phyloP scores from a whole-genome alignment of 2,797 vertebrate species.

The Sparus aurata region DNA sequence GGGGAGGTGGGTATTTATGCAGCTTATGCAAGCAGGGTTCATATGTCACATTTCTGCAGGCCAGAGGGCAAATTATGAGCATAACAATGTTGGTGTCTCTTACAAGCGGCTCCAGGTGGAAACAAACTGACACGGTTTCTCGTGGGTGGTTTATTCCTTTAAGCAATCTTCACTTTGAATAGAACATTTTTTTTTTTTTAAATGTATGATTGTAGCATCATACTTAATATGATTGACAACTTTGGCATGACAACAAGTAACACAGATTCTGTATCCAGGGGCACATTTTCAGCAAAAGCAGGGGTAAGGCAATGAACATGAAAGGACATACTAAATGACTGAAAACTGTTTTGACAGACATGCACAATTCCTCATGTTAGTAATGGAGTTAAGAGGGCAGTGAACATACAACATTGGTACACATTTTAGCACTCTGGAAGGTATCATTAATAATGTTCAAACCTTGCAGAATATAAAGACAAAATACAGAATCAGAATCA shows the following conservation, averaged over 20 bases:
- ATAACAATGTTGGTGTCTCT: conserved; percentile 15
- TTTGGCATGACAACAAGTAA: conserved; percentile 12
- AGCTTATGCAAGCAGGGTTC: conserved; percentile 31
- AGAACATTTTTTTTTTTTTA: conserved; percentile 7
- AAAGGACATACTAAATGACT: too few relatives aligned
- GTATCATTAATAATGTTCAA: too few relatives aligned
- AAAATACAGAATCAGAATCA: too few relatives aligned
- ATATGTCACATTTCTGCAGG: conserved; percentile 39
- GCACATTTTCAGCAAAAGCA: too few relatives aligned
- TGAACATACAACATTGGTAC: too few relatives aligned
- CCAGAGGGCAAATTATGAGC: conserved; percentile 15
- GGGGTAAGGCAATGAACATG: too few relatives aligned
- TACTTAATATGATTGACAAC: conserved; percentile 14
- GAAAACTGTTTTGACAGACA: too few relatives aligned
- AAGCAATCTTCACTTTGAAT: conserved; percentile 8
- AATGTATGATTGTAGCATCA: neutral
- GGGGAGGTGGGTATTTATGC: conserved; percentile 28
- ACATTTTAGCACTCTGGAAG: too few relatives aligned
- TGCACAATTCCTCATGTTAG: too few relatives aligned
- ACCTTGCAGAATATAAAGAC: too few relatives aligned
- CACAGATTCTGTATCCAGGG: neutral
- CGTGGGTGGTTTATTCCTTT: conserved; percentile 42
- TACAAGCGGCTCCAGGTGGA: conserved; percentile 13
- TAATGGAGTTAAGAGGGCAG: too few relatives aligned
- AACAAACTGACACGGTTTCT: conserved; percentile 16